phyloP scores from a whole-genome alignment of 2,113 vertebrate genomes.

The Phrynosoma blainvillii region DNA sequence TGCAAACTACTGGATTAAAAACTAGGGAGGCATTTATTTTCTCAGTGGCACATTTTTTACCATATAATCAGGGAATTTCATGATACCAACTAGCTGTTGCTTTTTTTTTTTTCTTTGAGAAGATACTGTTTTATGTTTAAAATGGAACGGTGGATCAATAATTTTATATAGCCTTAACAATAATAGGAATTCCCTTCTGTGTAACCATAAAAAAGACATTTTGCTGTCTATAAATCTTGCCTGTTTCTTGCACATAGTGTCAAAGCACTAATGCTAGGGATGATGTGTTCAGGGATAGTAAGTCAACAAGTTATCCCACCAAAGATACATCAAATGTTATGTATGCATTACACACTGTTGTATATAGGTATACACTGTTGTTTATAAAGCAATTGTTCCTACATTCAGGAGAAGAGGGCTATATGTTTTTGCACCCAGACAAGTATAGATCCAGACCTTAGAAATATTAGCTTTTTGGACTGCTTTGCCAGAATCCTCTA shows the following conservation, averaged over 20 bases:
- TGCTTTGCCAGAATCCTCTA: too few species aligned
- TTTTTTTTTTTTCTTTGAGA: conserved; percentile 42
- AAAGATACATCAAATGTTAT: conserved; percentile 21
- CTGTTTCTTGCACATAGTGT: conserved; percentile 54
- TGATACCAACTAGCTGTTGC: conserved; percentile 7
- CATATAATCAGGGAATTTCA: conserved; percentile 9
- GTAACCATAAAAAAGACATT: conserved; percentile 44
- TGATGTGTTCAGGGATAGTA: conserved; percentile 47
- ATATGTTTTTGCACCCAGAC: not conserved
- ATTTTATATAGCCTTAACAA: conserved; percentile 52
- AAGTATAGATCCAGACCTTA: too few species aligned
- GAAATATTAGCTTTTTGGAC: too few species aligned
- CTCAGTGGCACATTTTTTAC: conserved; percentile 4
- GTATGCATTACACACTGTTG: not conserved
- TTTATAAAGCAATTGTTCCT: not conserved
- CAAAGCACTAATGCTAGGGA: conserved; percentile 51
- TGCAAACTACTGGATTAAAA: conserved; percentile 35
- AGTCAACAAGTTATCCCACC: conserved; percentile 43
- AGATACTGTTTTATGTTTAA: conserved; percentile 46
- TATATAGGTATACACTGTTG: not conserved
- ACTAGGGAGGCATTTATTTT: not conserved
- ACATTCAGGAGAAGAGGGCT: not conserved
- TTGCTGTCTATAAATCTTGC: conserved; percentile 49
- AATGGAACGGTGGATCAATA: conserved; percentile 39
- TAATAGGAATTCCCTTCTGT: conserved; percentile 51